These are phyloP conservation scores for Jordanella pulchra DNA, from an alignment of 2,797 vertebrate species.

Conservation along the genomic window DNA sequence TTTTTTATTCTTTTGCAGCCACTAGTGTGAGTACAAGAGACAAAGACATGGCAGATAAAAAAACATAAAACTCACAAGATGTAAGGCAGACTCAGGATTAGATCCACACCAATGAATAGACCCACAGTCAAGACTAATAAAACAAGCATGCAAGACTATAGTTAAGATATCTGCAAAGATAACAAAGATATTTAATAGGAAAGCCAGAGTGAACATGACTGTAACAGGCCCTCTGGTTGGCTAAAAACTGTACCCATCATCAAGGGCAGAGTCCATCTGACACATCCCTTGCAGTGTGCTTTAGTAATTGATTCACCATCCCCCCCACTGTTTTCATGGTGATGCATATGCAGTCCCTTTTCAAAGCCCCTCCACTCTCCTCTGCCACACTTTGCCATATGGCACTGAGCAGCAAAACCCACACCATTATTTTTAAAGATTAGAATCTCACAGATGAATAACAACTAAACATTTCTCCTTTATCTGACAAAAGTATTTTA, in stretches of 20 bases:
- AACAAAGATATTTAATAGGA: slow-evolving; percentile 52
- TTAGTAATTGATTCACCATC: slow-evolving; percentile 59
- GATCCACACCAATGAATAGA: slow-evolving; percentile 13
- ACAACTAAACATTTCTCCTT: not conserved
- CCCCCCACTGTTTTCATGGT: slow-evolving; percentile 63
- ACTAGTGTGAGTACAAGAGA: not conserved
- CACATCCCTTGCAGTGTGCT: slow-evolving; percentile 47
- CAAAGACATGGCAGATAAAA: not conserved
- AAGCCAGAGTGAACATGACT: slow-evolving; percentile 43
- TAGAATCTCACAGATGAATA: not conserved
- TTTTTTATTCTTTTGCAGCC: not conserved
- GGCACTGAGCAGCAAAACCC: slow-evolving; percentile 23
- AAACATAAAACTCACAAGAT: not conserved
- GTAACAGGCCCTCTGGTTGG: slow-evolving; percentile 60
- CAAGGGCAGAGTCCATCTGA: slow-evolving; percentile 54
- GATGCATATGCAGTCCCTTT: slow-evolving; percentile 58
- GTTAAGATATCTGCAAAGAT: slow-evolving; percentile 32
- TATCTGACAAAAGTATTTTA: not conserved
- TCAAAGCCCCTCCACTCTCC: slow-evolving; percentile 30
- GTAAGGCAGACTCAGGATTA: slow-evolving; percentile 1
- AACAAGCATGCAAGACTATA: slow-evolving; percentile 10
- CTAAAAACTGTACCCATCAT: slow-evolving; percentile 53
- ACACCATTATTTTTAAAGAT: slow-evolving; percentile 1
- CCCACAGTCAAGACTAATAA: slow-evolving; percentile 31
- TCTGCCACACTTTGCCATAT: slow-evolving; percentile 33